phyloP scores from a whole-genome alignment of 2,888 invertebrate genomes.

The Apamea anceps region DNA sequence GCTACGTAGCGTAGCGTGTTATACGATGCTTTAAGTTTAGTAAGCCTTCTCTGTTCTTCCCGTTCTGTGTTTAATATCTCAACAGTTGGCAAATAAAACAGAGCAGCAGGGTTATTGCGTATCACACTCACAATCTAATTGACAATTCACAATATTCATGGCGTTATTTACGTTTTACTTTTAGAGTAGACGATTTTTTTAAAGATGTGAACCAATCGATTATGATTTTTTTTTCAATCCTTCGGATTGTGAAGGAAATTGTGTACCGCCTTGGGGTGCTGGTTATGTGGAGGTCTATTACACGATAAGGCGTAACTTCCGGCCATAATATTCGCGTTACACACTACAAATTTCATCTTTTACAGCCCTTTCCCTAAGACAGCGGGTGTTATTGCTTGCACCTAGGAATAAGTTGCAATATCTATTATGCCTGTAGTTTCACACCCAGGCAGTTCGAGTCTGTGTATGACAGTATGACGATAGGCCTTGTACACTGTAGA shows the following conservation, averaged over 20 bases:
- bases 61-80: too few species aligned
- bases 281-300: neutral
- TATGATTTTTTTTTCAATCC: neutral
- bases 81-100: neutral
- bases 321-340: too few species aligned
- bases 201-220: neutral
- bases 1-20: neutral
- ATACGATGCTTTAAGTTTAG: neutral
- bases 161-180: neutral
- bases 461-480: neutral
- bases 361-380: neutral
- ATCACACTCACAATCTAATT: neutral
- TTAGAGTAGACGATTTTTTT: neutral
- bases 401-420: neutral
- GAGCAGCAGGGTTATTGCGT: neutral
- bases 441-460: neutral
- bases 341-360: neutral
- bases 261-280: neutral
- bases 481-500: too few species aligned
- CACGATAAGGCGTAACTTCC: neutral
- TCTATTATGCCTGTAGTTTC: neutral
- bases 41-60: neutral
- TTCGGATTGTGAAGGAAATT: neutral
- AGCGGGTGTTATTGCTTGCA: neutral
- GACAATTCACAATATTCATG: neutral